phyloP scores from a whole-genome alignment of 2,113 vertebrate species.

The Oenanthe melanoleuca region DNA sequence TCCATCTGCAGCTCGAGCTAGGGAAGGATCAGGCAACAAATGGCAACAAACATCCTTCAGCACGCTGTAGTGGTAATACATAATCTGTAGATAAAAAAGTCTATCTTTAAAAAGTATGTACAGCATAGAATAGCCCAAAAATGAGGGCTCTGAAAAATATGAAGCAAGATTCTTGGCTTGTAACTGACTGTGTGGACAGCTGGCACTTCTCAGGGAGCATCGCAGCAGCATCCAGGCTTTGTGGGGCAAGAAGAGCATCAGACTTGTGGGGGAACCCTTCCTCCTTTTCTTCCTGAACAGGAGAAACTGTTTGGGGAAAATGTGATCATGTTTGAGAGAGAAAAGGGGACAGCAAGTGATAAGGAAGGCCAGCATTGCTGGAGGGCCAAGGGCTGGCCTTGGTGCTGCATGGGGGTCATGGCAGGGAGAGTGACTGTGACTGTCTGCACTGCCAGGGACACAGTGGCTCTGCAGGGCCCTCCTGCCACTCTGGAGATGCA shows the following conservation, averaged over 20 bases:
- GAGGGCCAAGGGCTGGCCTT: background rate
- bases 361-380: background rate
- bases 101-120: background rate
- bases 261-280: background rate
- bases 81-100: background rate
- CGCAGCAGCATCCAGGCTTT: background rate
- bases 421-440: background rate
- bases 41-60: background rate
- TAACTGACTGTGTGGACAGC: background rate
- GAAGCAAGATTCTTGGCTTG: background rate
- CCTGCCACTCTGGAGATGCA: background rate
- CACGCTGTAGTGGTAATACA: background rate
- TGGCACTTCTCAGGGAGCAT: background rate
- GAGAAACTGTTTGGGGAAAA: background rate
- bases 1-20: rapidly evolving
- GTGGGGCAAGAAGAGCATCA: background rate
- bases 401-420: rapidly evolving
- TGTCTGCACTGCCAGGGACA: background rate
- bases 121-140: background rate
- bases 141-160: background rate
- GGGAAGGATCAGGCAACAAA: background rate
- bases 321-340: background rate
- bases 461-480: background rate
- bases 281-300: background rate
- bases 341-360: background rate